Percentiles rank a stretch among this genome's conserved stretches.
phyloP scores from a whole-genome alignment of 2,797 vertebrate species.

The Eptatretus atami region DNA sequence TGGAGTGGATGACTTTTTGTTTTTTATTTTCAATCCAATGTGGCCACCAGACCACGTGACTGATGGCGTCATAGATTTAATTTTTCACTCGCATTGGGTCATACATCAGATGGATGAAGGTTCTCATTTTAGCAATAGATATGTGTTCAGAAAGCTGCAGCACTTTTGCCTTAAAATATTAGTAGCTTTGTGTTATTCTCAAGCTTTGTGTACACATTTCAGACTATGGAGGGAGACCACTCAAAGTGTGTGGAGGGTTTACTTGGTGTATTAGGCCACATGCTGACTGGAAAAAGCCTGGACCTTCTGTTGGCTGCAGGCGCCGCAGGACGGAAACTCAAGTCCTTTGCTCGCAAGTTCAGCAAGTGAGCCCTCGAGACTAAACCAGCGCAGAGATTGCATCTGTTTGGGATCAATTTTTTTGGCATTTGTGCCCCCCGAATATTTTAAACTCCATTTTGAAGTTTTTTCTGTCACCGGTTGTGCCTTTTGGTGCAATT shows the following conservation, averaged over 20 bases:
- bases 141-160: no score
- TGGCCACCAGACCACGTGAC: no score
- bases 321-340: constrained; percentile 72
- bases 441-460: not conserved
- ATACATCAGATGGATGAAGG: no score
- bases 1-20: no score
- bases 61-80: no score
- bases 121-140: no score
- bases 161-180: no score
- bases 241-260: constrained; percentile 84
- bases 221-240: constrained; percentile 91
- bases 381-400: no score
- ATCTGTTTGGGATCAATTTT: not conserved
- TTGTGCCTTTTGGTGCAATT: not conserved
- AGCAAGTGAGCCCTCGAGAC: constrained; percentile 33
- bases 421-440: no score
- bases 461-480: not conserved
- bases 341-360: constrained; percentile 79
- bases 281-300: constrained; percentile 84
- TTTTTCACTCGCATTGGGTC: no score
- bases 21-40: no score
- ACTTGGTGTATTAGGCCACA: constrained; percentile 73
- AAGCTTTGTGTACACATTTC: not conserved
- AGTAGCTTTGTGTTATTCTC: no score
- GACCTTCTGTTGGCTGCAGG: constrained; percentile 65